Evolutionary conservation across 2,888 invertebrate species (phyloP).

Genomic region (Plebejus argus): DNA sequence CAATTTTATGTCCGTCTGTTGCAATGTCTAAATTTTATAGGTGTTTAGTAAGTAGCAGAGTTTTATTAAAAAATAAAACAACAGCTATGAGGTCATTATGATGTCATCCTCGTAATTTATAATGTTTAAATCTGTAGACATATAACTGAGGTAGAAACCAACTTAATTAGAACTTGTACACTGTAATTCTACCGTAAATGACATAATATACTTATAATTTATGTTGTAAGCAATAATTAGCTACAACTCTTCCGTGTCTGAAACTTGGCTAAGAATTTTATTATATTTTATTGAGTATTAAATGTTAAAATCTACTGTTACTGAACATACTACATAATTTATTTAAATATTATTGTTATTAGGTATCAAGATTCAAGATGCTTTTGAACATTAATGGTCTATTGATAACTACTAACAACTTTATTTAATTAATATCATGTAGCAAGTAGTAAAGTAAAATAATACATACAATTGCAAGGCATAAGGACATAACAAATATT

Average conservation of each 20-base stretch:
- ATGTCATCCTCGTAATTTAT: not conserved
- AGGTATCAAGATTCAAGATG: not conserved
- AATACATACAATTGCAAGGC: not conserved
- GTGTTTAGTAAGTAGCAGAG: not conserved
- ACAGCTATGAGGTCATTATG: constrained; percentile 6
- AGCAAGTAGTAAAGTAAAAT: not conserved
- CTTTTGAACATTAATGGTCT: not conserved
- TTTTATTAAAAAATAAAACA: constrained; percentile 5
- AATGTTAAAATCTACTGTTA: no score
- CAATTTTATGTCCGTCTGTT: not conserved
- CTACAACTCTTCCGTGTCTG: not conserved
- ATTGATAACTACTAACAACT: not conserved
- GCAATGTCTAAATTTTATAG: not conserved
- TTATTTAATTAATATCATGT: not conserved
- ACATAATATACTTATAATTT: not conserved
- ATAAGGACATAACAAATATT: not conserved
- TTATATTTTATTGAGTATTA: no score
- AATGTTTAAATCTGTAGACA: not conserved
- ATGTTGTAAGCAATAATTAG: not conserved
- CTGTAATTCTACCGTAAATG: not conserved
- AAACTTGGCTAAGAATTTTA: not conserved
- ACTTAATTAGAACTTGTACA: not conserved
- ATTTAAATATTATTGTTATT: not conserved
- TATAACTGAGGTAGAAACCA: not conserved
- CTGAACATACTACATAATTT: no score